Evolutionary conservation across 1,140 invertebrate species (phyloP).

Genomic region (Cardiocondyla obscurior): DNA sequence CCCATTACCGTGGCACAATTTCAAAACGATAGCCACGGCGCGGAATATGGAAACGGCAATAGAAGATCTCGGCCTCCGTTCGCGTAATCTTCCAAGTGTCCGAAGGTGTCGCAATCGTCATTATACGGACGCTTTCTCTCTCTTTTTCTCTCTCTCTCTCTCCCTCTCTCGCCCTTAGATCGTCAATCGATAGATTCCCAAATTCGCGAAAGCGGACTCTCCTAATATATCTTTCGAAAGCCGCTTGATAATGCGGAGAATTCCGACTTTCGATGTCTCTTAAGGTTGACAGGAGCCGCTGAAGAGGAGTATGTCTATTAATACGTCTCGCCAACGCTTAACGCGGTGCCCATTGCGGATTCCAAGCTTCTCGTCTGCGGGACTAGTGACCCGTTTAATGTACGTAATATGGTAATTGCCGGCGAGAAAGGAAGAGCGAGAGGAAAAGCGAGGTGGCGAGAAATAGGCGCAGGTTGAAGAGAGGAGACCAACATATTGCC

Average conservation of each 20-base stretch:
- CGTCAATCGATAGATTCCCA: background rate
- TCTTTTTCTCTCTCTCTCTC: too few species aligned
- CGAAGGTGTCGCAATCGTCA: background rate
- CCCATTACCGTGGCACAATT: background rate
- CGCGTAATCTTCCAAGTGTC: background rate
- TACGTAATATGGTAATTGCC: constrained; percentile 11
- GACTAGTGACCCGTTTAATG: background rate
- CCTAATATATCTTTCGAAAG: constrained; percentile 27
- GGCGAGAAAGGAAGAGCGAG: background rate
- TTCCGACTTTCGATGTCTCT: constrained; percentile 39
- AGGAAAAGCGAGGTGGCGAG: background rate
- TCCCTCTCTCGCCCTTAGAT: constrained; percentile 28
- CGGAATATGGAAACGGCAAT: background rate
- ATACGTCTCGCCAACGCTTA: constrained; percentile 21
- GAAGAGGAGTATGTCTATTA: background rate
- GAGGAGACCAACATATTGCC: too few species aligned
- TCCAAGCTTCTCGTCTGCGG: background rate
- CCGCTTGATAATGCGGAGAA: background rate
- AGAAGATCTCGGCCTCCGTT: background rate
- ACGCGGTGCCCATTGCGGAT: constrained; percentile 4
- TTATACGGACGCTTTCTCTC: background rate
- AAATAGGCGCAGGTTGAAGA: background rate
- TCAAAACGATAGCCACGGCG: background rate
- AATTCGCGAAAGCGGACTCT: background rate
- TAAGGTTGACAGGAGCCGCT: constrained; percentile 21